These are phyloP conservation scores for Choloepus hoffmanni DNA, from an alignment of 2,113 vertebrate genomes.

Conservation along the genomic window DNA sequence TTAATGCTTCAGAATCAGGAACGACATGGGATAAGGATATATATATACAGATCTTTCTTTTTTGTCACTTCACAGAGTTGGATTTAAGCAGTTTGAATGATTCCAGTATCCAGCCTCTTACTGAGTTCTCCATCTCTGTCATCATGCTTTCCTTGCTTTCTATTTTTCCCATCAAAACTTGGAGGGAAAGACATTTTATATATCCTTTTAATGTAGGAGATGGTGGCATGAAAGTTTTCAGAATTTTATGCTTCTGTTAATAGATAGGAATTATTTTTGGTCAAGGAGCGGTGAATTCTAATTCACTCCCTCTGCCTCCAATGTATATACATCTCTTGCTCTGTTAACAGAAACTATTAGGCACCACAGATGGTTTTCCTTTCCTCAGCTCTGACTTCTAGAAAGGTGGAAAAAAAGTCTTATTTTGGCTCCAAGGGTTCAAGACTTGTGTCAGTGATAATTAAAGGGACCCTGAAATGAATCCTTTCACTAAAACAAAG, in stretches of 20 bases:
- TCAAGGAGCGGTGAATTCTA: background rate
- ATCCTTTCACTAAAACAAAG: background rate
- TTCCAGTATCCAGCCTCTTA: background rate
- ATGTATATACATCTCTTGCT: background rate
- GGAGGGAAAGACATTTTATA: background rate
- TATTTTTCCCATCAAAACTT: background rate
- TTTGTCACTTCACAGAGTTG: constrained; percentile 9
- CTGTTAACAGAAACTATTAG: background rate
- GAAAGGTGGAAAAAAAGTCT: background rate
- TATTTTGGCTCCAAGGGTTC: constrained; percentile 1
- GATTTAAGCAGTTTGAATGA: background rate
- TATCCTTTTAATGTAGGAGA: background rate
- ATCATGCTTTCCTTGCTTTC: background rate
- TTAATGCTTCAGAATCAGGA: constrained; percentile 47
- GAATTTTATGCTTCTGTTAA: background rate
- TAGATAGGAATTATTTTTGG: background rate
- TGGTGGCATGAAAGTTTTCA: background rate
- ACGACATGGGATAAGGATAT: background rate
- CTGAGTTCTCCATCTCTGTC: background rate
- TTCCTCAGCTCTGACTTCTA: background rate
- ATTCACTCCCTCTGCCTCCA: background rate
- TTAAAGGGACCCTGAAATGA: constrained; percentile 36
- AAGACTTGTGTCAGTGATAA: constrained; percentile 13
- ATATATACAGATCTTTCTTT: background rate
- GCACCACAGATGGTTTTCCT: background rate